Conservation (phyloP, 1,140 invertebrate genomes). For the Meloidogyne chitwoodi region DNA sequence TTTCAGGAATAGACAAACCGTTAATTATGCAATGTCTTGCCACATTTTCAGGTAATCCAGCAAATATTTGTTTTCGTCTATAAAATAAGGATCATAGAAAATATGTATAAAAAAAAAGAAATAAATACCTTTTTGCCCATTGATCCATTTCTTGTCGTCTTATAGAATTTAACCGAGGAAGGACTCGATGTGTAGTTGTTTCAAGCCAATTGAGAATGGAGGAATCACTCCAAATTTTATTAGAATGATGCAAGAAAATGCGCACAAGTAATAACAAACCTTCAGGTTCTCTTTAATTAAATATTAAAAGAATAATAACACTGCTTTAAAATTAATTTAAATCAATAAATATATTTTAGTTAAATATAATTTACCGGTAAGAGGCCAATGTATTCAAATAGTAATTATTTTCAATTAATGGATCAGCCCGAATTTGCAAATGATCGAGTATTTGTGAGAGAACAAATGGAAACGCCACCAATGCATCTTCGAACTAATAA, state of each 20-base stretch:
- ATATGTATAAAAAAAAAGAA: slow-evolving; percentile 13
- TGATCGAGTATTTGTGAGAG: slow-evolving; percentile 32
- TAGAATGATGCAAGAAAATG: slow-evolving; percentile 36
- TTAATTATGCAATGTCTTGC: slow-evolving; percentile 28
- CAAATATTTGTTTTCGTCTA: slow-evolving; percentile 25
- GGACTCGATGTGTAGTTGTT: slow-evolving; percentile 31
- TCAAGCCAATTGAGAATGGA: slow-evolving; percentile 34
- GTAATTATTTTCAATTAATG: slow-evolving; percentile 17
- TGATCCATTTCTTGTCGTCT: slow-evolving; percentile 29
- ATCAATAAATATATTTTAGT: background rate
- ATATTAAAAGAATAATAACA: background rate
- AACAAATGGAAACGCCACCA: slow-evolving; percentile 35
- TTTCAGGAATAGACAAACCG: slow-evolving; percentile 13
- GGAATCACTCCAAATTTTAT: slow-evolving; percentile 29
- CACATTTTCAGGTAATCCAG: slow-evolving; percentile 36
- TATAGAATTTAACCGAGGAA: slow-evolving; percentile 19
- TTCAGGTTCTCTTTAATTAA: slow-evolving; percentile 34
- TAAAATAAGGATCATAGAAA: slow-evolving; percentile 23
- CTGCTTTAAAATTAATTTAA: background rate
- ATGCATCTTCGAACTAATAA: slow-evolving; percentile 27
- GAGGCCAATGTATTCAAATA: slow-evolving; percentile 24
- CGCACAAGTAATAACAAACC: slow-evolving; percentile 26
- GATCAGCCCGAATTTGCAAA: slow-evolving; percentile 25
- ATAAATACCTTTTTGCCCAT: slow-evolving; percentile 33
- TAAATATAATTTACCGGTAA: slow-evolving; percentile 20